A percentile compares a stretch with the other conserved stretches of the same genome.
Evolutionary conservation across 2,113 vertebrate species (phyloP).

Genomic region (Prietella phreatophila): DNA sequence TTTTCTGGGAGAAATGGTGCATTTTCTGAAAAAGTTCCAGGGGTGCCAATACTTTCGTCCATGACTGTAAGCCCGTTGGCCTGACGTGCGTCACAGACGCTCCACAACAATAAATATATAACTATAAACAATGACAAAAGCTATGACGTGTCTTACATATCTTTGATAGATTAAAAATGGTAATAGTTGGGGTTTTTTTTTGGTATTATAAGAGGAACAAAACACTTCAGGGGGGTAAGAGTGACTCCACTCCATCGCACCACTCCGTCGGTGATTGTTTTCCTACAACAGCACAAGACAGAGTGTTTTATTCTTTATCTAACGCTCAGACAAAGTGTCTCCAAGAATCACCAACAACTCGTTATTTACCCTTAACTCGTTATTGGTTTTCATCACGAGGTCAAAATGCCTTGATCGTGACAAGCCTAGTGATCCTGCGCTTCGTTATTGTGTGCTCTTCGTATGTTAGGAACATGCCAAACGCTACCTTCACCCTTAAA

Average conservation of each 20-base stretch:
- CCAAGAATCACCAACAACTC: neutral
- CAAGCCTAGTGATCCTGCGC: neutral
- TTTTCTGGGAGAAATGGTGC: no score
- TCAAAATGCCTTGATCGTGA: neutral
- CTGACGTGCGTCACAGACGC: neutral
- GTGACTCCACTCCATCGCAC: neutral
- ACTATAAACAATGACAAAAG: neutral
- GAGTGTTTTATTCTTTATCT: neutral
- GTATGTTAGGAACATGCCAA: neutral
- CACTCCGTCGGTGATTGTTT: neutral
- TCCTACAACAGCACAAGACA: no score
- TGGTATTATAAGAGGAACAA: neutral
- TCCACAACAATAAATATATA: neutral
- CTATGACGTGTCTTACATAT: neutral
- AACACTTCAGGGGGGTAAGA: neutral
- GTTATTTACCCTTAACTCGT: no score
- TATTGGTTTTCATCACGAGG: neutral
- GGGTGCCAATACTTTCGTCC: no score
- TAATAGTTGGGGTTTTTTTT: neutral
- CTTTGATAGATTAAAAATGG: neutral
- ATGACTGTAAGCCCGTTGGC: no score
- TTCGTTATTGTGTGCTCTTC: neutral
- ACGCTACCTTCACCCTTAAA: neutral
- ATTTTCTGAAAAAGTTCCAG: no score
- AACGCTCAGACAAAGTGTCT: neutral